Base-by-base conservation (phyloP, 2,888 invertebrate species). In the Hirtodrosophila cameraria region DNA sequence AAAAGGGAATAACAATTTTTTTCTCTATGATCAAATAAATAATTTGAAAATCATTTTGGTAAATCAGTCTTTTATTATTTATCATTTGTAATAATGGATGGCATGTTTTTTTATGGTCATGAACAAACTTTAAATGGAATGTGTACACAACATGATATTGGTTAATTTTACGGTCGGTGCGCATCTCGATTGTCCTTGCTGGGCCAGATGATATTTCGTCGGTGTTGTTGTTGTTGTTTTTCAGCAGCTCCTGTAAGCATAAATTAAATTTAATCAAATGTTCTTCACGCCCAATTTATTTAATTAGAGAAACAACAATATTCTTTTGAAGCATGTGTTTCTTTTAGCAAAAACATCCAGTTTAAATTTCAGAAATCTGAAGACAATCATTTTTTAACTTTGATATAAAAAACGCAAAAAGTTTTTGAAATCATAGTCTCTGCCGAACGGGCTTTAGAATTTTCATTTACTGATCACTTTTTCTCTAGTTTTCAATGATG, bases 211-310 rank as follows among this genome's bases (percentile, higher is more conserved):
- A 38, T 5, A 12, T 41, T 15, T 20, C 8, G 30, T 41, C 8
- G 9, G 11, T 11, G 4, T 25, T 9, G 18, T 16, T 15, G 9
- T 16, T 11, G 4, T 25, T 9, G 18, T 16, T 15, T 35, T 33
- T 41, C 20, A 23, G 11, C 20, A 23, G 11, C 16, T 16, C 43
- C 64, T 64, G 64, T 55, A 64, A 64, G 49, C 55, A 63, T 63
- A 50, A 18, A 41, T 28, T 23, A 4, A 0, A 7, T 15, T 64
- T 64, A 54, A 18, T 55, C 6, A 36, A 35, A 15, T 3, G 30
- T 45, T 20, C 49, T 36, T 43, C 2, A 3, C 12, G 27, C 6
- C 5, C n/a, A 20, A 25, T 3, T 13, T 12, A n/a, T 6, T n/a
- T n/a, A n/a, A n/a, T n/a, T n/a, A n/a, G n/a, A n/a, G n/a, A 41